Evolutionary conservation across 2,888 invertebrate genomes (phyloP), one percentile per base, ranked within the genome.

Genomic region (Lamellibrachia satsuma): DNA sequence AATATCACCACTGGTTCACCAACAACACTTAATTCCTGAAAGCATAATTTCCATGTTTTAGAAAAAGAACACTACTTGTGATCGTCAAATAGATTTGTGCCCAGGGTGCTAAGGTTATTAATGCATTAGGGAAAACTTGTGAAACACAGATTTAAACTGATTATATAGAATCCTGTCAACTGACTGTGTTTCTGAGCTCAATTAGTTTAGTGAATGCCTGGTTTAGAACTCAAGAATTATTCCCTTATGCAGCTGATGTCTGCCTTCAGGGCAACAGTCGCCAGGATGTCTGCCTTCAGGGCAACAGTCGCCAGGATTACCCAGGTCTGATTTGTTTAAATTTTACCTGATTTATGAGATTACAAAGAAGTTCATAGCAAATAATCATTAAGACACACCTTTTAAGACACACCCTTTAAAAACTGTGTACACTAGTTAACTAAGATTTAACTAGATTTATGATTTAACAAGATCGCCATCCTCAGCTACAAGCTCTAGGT

Each of bases 201-300:
- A 75, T 75, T 75, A 75, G 75, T 75, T 75, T 75, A 22, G 22
- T 75, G 15, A 75, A 75, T 22, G 75, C 75, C 75, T 75, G 75
- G 75, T 75, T 75, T 3, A 75, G 75, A 75, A 75, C n/a, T 75
- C 75, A 75, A 39, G 22, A 8, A 15, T 15, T 6, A 75, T 22
- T 75, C n/a, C n/a, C 75, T 22, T 75, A 75, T 75, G 75, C 75
- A 75, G 75, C 75, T 75, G 75, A 75, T 75, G 75, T 75, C 75
- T 22, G 75, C 22, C 75, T n/a, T 75, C 3, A n/a, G 75, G 39
- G 75, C 22, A 22, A 3, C 39, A 75, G n/a, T 75, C 75, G 15
- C 22, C 22, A 22, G 22, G 75, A 22, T 22, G 75, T 75, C 75
- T 22, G 75, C 22, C 75, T n/a, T 75, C 3, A n/a, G 75, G 39